A percentile compares a stretch with the other conserved stretches of the same genome.
Conservation (phyloP, 2,888 invertebrate genomes). For the Drosophila subquinaria region DNA sequence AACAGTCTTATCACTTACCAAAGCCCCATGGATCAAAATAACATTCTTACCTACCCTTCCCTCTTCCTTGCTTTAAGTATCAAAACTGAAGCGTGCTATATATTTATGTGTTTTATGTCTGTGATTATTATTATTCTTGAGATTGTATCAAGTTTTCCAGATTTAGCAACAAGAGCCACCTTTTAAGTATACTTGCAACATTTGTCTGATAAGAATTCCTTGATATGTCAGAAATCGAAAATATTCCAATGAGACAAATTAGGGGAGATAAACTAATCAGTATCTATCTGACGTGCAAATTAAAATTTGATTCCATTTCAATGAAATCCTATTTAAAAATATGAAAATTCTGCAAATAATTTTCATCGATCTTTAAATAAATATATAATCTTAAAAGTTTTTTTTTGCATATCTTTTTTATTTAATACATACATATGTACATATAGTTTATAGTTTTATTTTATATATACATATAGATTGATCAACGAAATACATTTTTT, state of each 20-base stretch:
- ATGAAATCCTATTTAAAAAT: too few species aligned
- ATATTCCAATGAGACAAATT: neutral
- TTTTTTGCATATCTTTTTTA: neutral
- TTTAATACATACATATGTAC: neutral
- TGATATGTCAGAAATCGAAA: neutral
- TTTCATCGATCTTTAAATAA: too few species aligned
- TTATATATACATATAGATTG: neutral
- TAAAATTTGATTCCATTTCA: too few species aligned
- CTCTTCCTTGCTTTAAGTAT: neutral
- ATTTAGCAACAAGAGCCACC: too few species aligned
- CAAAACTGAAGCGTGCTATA: neutral
- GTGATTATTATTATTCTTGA: constrained; percentile 3
- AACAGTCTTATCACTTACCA: constrained; percentile 8
- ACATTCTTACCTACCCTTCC: neutral
- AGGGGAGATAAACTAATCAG: neutral
- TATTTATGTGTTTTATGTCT: neutral
- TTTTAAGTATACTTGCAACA: neutral
- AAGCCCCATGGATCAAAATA: neutral
- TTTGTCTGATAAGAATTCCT: neutral
- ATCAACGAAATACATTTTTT: neutral
- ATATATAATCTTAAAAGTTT: too few species aligned
- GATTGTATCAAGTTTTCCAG: neutral
- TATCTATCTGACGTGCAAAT: too few species aligned
- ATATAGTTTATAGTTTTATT: neutral
- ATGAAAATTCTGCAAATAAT: too few species aligned